A percentile compares a stretch with the other conserved stretches of the same genome.
These are phyloP conservation scores for Scomber scombrus DNA, from an alignment of 2,113 vertebrate species.

Conservation along the genomic window DNA sequence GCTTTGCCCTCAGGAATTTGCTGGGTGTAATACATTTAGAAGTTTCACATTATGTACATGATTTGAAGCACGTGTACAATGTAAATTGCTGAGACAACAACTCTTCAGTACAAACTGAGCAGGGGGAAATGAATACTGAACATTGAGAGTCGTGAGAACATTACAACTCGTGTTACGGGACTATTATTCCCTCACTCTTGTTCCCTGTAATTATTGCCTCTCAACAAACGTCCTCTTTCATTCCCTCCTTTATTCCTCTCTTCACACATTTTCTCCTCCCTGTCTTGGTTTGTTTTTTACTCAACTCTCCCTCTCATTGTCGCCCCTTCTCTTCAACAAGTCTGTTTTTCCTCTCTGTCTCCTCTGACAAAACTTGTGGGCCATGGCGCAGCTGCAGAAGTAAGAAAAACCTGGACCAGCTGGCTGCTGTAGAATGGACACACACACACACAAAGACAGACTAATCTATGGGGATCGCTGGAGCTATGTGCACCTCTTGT, in stretches of 20 bases:
- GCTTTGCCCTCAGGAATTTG: background rate
- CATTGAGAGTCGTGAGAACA: slow-evolving; percentile 42
- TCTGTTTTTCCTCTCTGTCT: slow-evolving; percentile 8
- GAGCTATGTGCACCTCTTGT: slow-evolving; percentile 26
- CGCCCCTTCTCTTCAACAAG: slow-evolving; percentile 1
- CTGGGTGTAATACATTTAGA: background rate
- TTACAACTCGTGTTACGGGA: slow-evolving; percentile 41
- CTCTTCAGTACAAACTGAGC: slow-evolving; percentile 8
- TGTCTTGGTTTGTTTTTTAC: slow-evolving; percentile 18
- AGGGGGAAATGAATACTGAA: slow-evolving; percentile 26
- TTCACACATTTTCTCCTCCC: slow-evolving; percentile 54
- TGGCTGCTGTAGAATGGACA: slow-evolving; percentile 17
- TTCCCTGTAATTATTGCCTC: slow-evolving; percentile 70
- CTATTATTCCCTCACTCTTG: slow-evolving; percentile 47
- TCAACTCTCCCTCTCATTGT: slow-evolving; percentile 28
- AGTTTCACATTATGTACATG: background rate
- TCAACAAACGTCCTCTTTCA: slow-evolving; percentile 48
- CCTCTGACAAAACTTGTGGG: slow-evolving; percentile 17
- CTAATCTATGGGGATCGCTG: slow-evolving; percentile 49
- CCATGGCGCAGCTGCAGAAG: slow-evolving; percentile 13
- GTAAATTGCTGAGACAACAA: slow-evolving; percentile 18
- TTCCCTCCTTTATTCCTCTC: slow-evolving; percentile 27
- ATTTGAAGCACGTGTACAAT: background rate
- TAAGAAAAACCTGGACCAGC: slow-evolving; percentile 27
- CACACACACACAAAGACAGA: slow-evolving; percentile 16